Evolutionary conservation across 2,888 invertebrate species (phyloP), one percentile per base, ranked within the genome.

Genomic region (Synergus itoensis): DNA sequence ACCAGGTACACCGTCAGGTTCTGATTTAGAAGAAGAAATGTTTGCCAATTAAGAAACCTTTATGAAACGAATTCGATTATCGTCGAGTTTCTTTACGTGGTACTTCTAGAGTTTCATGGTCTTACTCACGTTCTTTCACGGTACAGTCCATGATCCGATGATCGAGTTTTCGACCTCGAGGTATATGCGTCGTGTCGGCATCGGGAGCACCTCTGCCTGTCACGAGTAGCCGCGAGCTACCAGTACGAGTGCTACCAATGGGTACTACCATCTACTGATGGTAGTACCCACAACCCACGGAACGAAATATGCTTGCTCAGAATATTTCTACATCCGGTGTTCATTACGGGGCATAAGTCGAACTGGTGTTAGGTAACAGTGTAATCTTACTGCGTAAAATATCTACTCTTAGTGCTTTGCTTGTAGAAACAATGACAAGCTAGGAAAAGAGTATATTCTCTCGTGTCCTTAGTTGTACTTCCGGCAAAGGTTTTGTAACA

Each of bases 291-390:
- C 21, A 60, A 41, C 8, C 41, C 41, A 75, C 36, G 57, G 77
- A 43, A 69, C 60, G 77, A 83, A 80, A 86, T 82, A 78, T 83
- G 85, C 85, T 85, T 84, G 84, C 86, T 86, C 86, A 84, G 85
- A 83, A 81, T 80, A 85, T 86, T 86, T 86, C 83, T 84, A 78
- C 86, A 84, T 88, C 86, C 88, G 87, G 88, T 86, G 85, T 87
- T 82, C 78, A 79, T 86, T 85, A 83, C 85, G 18, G 40, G 43
- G 67, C 62, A 62, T 69, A 62, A 77, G 62, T 43, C 69, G 63
- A 79, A 79, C 69, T 45, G 45, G 76, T 76, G 65, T 79, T 76
- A 67, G 79, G 79, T 79, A 79, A 76, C 36, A 41, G 67, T 41
- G 65, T 67, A 65, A 79, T 79, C 63, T 79, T 65, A 57, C 21